Conservation (phyloP, 2,888 invertebrate species). For the Didymodactylos carnosus region DNA sequence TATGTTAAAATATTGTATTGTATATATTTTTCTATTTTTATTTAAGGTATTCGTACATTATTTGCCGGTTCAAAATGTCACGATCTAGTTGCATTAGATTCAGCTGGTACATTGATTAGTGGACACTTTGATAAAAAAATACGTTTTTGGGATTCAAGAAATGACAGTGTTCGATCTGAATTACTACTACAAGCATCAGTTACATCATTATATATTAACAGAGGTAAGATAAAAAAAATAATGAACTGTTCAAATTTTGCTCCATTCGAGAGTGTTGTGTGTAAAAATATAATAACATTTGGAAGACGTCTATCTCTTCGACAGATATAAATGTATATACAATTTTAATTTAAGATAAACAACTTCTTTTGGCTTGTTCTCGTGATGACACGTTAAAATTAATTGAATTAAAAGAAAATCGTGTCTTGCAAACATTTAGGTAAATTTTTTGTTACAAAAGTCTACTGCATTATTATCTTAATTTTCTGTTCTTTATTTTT, state of each 20-base stretch:
- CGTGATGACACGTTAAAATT: slow-evolving; percentile 82
- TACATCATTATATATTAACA: slow-evolving; percentile 74
- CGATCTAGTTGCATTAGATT: slow-evolving; percentile 56
- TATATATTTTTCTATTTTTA: neutral
- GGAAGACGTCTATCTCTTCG: too few species aligned
- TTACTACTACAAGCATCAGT: slow-evolving; percentile 74
- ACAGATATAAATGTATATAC: neutral
- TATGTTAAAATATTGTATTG: slow-evolving; percentile 1
- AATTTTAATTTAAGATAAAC: slow-evolving; percentile 47
- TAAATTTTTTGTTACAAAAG: slow-evolving; percentile 48
- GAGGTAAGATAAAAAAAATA: slow-evolving; percentile 44
- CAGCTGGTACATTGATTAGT: slow-evolving; percentile 56
- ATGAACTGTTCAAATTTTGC: neutral
- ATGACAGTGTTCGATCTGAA: slow-evolving; percentile 55
- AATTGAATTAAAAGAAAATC: slow-evolving; percentile 79
- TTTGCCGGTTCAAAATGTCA: slow-evolving; percentile 80
- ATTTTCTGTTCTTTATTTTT: slow-evolving; percentile 23
- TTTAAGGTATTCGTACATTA: slow-evolving; percentile 31
- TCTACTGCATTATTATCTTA: slow-evolving; percentile 16
- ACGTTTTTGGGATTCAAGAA: slow-evolving; percentile 80
- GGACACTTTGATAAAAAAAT: slow-evolving; percentile 94
- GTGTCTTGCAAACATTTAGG: slow-evolving; percentile 70
- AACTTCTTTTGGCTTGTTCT: slow-evolving; percentile 70
- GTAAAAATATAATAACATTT: too few species aligned
- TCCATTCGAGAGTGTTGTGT: too few species aligned